These are phyloP conservation scores for Volucella inanis DNA, from an alignment of 2,888 invertebrate genomes.

Conservation along the genomic window DNA sequence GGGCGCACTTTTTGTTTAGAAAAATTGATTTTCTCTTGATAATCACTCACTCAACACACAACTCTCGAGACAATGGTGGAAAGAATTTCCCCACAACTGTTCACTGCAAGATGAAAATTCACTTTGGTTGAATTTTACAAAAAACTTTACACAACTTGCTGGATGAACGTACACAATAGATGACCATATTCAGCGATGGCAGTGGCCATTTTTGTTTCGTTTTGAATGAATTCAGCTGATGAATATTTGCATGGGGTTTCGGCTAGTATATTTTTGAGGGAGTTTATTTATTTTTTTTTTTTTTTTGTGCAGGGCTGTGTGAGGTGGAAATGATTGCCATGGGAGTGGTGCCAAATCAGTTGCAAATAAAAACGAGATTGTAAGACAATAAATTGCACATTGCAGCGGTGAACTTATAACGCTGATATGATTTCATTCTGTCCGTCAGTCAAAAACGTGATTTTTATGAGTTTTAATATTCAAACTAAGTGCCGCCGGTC, in stretches of 20 bases:
- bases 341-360: conserved; percentile 3
- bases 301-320: conserved; percentile 5
- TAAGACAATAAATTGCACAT: too few species aligned
- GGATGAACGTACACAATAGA: conserved; percentile 62
- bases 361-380: too few species aligned
- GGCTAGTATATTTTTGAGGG: not conserved
- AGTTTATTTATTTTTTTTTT: too few species aligned
- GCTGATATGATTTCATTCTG: too few species aligned
- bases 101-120: conserved; percentile 74
- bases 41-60: conserved; percentile 45
- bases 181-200: conserved; percentile 65
- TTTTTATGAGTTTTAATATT: too few species aligned
- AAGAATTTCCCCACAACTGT: conserved; percentile 72
- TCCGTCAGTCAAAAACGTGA: too few species aligned
- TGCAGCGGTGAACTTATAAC: too few species aligned
- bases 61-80: conserved; percentile 65
- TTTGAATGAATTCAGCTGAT: conserved; percentile 31
- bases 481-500: too few species aligned
- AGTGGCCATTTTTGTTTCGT: conserved; percentile 61
- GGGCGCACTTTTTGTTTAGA: conserved; percentile 76
- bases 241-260: not conserved
- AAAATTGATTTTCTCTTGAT: conserved; percentile 73
- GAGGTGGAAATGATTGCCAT: not conserved
- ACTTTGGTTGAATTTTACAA: conserved; percentile 68
- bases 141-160: conserved; percentile 66